phyloP scores from a whole-genome alignment of 2,888 invertebrate species.

The Eilema sororculum region DNA sequence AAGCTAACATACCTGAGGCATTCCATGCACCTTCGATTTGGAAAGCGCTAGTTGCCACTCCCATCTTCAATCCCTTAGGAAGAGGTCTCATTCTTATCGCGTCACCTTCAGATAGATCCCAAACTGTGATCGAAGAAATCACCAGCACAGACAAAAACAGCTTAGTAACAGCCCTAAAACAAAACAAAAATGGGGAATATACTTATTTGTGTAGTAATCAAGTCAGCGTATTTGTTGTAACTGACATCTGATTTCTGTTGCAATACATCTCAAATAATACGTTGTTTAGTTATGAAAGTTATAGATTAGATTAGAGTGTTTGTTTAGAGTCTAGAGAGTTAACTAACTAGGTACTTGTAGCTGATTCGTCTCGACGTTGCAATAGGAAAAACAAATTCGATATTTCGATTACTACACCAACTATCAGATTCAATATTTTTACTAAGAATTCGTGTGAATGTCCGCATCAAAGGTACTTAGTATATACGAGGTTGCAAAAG shows the following conservation, averaged over 20 bases:
- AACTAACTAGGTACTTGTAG: neutral
- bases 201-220: neutral
- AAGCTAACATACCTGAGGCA: slow-evolving; percentile 54
- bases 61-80: slow-evolving; percentile 61
- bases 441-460: too few species aligned
- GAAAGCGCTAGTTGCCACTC: slow-evolving; percentile 68
- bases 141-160: neutral
- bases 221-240: neutral
- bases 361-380: neutral
- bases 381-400: neutral
- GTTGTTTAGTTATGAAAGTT: neutral
- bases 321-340: neutral
- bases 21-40: slow-evolving; percentile 74
- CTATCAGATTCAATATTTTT: too few species aligned
- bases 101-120: neutral
- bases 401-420: too few species aligned
- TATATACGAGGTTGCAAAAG: too few species aligned
- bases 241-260: neutral
- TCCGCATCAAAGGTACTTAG: too few species aligned
- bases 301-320: neutral
- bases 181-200: neutral
- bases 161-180: slow-evolving; percentile 1
- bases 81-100: slow-evolving; percentile 56
- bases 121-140: neutral
- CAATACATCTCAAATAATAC: neutral